Evolutionary conservation across 1,140 invertebrate genomes (phyloP).

Genomic region (Magallana ariakensis): DNA sequence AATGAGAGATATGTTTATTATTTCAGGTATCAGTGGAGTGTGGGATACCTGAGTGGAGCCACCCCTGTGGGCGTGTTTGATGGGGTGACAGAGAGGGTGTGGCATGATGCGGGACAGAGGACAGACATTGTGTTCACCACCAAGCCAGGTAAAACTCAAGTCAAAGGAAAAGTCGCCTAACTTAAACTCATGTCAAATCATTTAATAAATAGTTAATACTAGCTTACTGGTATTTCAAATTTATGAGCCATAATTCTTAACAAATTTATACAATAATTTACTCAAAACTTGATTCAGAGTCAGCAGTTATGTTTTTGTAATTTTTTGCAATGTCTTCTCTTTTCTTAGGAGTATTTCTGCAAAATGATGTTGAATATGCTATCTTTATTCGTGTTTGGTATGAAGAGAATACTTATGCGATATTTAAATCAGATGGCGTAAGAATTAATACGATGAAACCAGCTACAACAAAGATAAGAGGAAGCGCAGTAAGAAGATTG

Average conservation of each 20-base stretch:
- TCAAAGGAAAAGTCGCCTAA: no score
- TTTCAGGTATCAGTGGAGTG: constrained; percentile 53
- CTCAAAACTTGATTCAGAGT: no score
- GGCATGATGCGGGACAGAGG: constrained; percentile 55
- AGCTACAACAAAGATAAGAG: not conserved
- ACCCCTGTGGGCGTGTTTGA: constrained; percentile 45
- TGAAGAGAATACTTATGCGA: constrained; percentile 29
- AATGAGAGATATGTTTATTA: no score
- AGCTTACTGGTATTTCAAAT: no score
- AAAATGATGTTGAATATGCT: constrained; percentile 23
- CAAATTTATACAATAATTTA: no score
- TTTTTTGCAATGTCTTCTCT: no score
- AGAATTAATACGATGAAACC: constrained; percentile 30
- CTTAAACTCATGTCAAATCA: no score
- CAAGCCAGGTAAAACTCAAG: not conserved
- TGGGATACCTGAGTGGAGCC: not conserved
- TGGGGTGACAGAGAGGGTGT: constrained; percentile 36
- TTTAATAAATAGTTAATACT: no score
- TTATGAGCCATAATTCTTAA: no score
- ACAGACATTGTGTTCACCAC: not conserved
- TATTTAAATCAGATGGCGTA: constrained; percentile 49
- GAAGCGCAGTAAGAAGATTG: constrained; percentile 41
- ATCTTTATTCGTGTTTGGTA: constrained; percentile 52
- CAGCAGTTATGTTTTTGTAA: not conserved
- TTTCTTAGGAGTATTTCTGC: constrained; percentile 26